Conservation (phyloP, 2,888 invertebrate genomes). For the Lymantria monacha region DNA sequence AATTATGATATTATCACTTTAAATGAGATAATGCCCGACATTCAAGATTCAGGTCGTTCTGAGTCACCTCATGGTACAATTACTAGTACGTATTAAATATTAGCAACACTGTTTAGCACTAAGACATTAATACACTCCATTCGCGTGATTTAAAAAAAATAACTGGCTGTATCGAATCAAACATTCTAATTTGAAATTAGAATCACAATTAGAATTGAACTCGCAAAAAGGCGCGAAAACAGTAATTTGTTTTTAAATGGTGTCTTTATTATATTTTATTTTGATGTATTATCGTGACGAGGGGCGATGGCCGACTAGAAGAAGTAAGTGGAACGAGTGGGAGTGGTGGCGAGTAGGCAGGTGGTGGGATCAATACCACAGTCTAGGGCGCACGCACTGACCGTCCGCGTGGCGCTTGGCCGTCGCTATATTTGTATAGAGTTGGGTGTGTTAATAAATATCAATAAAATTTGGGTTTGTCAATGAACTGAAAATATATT, state of each 20-base stretch:
- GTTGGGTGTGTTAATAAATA: constrained; percentile 47
- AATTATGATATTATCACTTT: constrained; percentile 58
- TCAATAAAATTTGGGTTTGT: constrained; percentile 31
- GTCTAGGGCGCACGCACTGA: constrained; percentile 79
- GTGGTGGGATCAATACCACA: constrained; percentile 77
- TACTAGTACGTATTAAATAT: constrained; percentile 40
- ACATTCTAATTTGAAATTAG: not conserved
- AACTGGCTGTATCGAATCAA: constrained; percentile 24
- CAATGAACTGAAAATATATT: not conserved
- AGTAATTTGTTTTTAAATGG: constrained; percentile 39
- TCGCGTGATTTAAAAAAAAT: constrained; percentile 28
- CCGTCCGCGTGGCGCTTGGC: constrained; percentile 52
- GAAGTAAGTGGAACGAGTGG: constrained; percentile 60
- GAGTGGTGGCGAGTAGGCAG: constrained; percentile 70
- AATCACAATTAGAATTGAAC: constrained; percentile 20
- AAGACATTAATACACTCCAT: constrained; percentile 33
- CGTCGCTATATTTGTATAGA: constrained; percentile 62
- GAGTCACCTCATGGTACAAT: constrained; percentile 56
- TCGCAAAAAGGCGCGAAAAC: constrained; percentile 29
- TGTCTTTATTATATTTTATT: constrained; percentile 37
- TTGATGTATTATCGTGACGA: constrained; percentile 60
- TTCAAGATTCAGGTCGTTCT: constrained; percentile 51
- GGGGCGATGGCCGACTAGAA: constrained; percentile 76
- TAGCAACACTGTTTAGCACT: constrained; percentile 42
- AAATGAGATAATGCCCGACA: constrained; percentile 58